Percentiles rank a stretch among this genome's conserved stretches.
Evolutionary conservation across 2,113 vertebrate species (phyloP).

Genomic region (Scatophagus argus): DNA sequence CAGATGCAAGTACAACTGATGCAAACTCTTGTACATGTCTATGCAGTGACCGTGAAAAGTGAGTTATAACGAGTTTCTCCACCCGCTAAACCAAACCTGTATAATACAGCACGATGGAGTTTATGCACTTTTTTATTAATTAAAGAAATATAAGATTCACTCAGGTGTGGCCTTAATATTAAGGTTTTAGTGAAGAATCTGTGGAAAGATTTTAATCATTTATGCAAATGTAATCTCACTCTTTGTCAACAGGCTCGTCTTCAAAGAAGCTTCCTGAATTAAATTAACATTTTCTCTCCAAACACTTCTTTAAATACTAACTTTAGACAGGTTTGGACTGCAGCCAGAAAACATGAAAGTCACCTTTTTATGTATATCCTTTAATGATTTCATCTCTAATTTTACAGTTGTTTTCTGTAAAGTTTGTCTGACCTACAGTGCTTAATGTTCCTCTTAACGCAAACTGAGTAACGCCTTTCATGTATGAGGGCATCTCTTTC

Average conservation of each 20-base stretch:
- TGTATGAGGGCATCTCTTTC: neutral
- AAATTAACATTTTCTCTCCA: conserved; percentile 1
- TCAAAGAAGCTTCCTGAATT: neutral
- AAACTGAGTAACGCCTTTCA: neutral
- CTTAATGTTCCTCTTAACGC: neutral
- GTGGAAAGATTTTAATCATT: neutral
- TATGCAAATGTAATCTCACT: neutral
- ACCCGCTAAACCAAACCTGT: neutral
- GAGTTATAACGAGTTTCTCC: neutral
- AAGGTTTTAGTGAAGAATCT: neutral
- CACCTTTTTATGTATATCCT: neutral
- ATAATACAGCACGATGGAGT: neutral
- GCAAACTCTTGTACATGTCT: neutral
- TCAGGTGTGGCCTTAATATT: neutral
- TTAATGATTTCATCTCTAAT: neutral
- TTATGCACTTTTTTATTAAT: neutral
- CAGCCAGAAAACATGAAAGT: neutral
- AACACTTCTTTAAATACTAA: conserved; percentile 18
- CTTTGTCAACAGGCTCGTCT: neutral
- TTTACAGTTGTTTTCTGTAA: neutral
- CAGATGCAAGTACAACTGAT: neutral
- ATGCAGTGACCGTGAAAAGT: neutral
- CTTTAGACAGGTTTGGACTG: conserved; percentile 4
- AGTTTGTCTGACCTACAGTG: neutral
- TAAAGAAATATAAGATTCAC: conserved; percentile 6